Evolutionary conservation across 2,888 invertebrate species (phyloP), one percentile per base, ranked within the genome.

Genomic region (Machimus rusticus): DNA sequence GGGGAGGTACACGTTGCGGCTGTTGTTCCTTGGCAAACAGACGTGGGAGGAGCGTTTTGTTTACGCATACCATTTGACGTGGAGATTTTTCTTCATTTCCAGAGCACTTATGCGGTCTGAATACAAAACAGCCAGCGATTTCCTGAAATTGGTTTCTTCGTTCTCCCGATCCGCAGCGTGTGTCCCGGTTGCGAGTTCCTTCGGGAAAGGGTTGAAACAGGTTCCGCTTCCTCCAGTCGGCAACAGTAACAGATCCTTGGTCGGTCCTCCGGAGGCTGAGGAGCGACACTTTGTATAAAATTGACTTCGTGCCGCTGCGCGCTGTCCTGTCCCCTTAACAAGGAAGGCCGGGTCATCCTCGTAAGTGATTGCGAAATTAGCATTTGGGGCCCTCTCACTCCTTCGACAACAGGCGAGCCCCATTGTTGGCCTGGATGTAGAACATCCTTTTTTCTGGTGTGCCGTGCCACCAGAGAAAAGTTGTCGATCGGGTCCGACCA

Each of bases 331-430:
- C 74, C 77, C 57, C 74, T 78, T 87, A 88, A 88, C 78, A 79
- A 88, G 87, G 81, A 87, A 88, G 88, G 88, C 77, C 77, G 84
- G 88, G 88, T 87, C 84, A 88, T 37, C 19, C 74, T 79, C 76
- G 66, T 74, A 78, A 81, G 77, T 77, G 55, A 46, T 78, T 78
- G 85, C 66, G 39, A 57, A 66, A 74, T 86, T 86, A 57, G 79
- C 86, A 86, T 79, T 78, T 43, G 16, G 66, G 74, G 66, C 28
- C 82, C 82, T 84, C 82, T 84, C 82, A 84, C 82, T 84, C 82
- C 82, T 66, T 16, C 66, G 9, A 84, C 57, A 46, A 79, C 28
- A 28, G 31, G n/a, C 34, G 39, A 66, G 12, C 28, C 28, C 14
- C 28, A 66, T 66, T 66, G 66, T 66, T 66, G 66, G 9, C 12